Conservation (phyloP, 2,888 invertebrate genomes). For the Ormyrus nitidulus region DNA sequence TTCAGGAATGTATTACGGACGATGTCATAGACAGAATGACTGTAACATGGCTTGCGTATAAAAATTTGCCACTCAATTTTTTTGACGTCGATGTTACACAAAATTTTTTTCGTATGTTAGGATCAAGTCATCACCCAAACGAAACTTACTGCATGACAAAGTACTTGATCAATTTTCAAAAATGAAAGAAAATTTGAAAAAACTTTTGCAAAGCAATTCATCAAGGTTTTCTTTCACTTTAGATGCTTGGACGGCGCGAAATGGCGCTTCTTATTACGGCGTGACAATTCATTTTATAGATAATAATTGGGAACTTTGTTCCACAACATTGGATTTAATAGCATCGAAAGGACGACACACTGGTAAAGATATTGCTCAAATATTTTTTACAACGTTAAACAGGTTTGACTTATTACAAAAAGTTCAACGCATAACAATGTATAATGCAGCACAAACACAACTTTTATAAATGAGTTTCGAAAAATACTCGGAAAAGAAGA, state of each 20-base stretch:
- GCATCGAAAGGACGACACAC: background rate
- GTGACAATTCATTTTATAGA: constrained; percentile 32
- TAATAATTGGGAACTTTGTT: background rate
- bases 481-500: background rate
- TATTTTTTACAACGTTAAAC: constrained; percentile 9
- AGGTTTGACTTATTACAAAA: background rate
- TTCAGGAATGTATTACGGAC: no score
- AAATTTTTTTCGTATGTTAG: background rate
- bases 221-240: constrained; percentile 20
- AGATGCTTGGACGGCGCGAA: constrained; percentile 10
- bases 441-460: constrained; percentile 19
- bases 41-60: background rate
- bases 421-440: constrained; percentile 19
- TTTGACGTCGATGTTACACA: constrained; percentile 9
- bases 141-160: background rate
- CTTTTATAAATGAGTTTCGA: constrained; percentile 7
- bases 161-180: background rate
- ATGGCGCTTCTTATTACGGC: background rate
- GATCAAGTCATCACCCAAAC: background rate
- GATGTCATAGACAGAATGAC: no score
- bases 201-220: constrained; percentile 1
- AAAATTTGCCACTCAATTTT: constrained; percentile 1
- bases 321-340: background rate
- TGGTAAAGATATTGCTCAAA: constrained; percentile 9
- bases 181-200: constrained; percentile 16